Evolutionary conservation across 2,113 vertebrate genomes (phyloP), one percentile per base, ranked within the genome.

Genomic region (Pipa parva): DNA sequence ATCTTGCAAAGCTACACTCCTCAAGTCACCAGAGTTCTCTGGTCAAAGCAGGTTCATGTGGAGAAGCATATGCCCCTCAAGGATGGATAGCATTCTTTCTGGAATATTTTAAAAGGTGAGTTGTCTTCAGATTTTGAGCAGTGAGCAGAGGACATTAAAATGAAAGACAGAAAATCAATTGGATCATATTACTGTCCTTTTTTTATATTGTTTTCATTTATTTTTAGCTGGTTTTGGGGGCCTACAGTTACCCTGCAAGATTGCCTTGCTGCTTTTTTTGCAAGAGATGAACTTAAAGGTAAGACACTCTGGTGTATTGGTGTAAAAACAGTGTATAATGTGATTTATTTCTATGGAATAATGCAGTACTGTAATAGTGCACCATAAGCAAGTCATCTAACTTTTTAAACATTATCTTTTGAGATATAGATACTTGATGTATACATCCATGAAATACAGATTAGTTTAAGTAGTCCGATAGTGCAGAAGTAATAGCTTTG

Each of bases 281-380:
- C 95, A 68, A 91, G 95, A 84, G 97, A 99, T 80, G 97, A 99
- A 80, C 85, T 98, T 49, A 99, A 99, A 89, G 95, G 97, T 97
- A 79, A 91, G 89, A 46, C 74, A 24, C n/a, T n/a, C n/a, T n/a
- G n/a, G n/a, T n/a, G n/a, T n/a, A n/a, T n/a, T n/a, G n/a, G n/a
- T n/a, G n/a, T n/a, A n/a, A n/a, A n/a, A n/a, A n/a, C n/a, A n/a
- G n/a, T n/a, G n/a, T n/a, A n/a, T n/a, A n/a, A n/a, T n/a, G n/a
- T n/a, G n/a, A n/a, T n/a, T n/a, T n/a, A n/a, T n/a, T n/a, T n/a
- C n/a, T n/a, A n/a, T n/a, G n/a, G n/a, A n/a, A n/a, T n/a, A n/a
- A n/a, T n/a, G n/a, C n/a, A n/a, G n/a, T n/a, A n/a, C n/a, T n/a
- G n/a, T n/a, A n/a, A n/a, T n/a, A n/a, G n/a, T n/a, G n/a, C n/a